Percentiles rank a stretch among this genome's conserved stretches.
Evolutionary conservation across 2,888 invertebrate genomes (phyloP).

Genomic region (Idaea dimidiata): DNA sequence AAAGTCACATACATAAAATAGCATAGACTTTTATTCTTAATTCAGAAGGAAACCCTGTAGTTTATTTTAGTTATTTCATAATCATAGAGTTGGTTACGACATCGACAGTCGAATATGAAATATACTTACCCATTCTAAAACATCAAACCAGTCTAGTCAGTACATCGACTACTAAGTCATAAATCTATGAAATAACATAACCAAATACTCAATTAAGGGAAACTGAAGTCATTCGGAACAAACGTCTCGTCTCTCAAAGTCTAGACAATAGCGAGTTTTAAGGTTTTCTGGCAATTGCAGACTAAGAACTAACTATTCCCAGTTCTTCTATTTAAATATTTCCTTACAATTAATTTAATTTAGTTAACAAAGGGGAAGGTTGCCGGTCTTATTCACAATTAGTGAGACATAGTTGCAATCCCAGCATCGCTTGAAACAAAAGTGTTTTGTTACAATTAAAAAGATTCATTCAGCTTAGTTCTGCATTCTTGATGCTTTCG

Average conservation of each 20-base stretch:
- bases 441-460: conserved; percentile 34
- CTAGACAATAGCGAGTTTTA: conserved; percentile 64
- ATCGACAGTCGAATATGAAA: too few species aligned
- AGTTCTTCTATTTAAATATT: conserved; percentile 71
- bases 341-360: conserved; percentile 75
- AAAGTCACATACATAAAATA: too few species aligned
- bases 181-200: conserved; percentile 3
- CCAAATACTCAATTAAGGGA: not conserved
- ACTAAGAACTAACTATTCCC: conserved; percentile 41
- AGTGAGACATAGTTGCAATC: conserved; percentile 64
- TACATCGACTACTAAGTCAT: not conserved
- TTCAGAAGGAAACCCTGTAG: too few species aligned
- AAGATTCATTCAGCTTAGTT: conserved; percentile 36
- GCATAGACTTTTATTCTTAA: too few species aligned
- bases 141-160: conserved; percentile 8
- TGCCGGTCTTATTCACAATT: conserved; percentile 62
- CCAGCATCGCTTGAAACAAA: conserved; percentile 37
- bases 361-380: conserved; percentile 66
- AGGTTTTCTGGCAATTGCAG: conserved; percentile 64
- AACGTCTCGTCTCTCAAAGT: conserved; percentile 57
- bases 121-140: not conserved
- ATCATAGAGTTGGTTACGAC: too few species aligned
- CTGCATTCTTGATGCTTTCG: conserved; percentile 16
- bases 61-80: too few species aligned
- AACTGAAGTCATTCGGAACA: conserved; percentile 37